Base-by-base conservation (phyloP, 2,888 invertebrate genomes). In the Itoplectis maculator region DNA sequence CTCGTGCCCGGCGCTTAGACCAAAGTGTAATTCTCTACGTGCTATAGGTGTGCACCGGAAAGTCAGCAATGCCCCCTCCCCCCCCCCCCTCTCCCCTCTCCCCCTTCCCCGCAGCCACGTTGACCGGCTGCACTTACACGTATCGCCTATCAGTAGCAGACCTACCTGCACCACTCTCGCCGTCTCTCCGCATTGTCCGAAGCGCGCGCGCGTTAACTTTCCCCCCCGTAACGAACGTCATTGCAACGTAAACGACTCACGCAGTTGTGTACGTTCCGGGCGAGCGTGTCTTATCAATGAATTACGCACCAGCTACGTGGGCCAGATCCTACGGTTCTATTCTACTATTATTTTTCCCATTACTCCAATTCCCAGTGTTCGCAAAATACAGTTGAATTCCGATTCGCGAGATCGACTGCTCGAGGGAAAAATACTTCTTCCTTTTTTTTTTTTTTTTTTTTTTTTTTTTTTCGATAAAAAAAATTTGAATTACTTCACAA, bases 371-470 rank as follows among this genome's bases (percentile, higher is more conserved):
- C n/a, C n/a, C n/a, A n/a, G n/a, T n/a, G n/a, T n/a, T n/a, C n/a
- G n/a, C n/a, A n/a, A n/a, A n/a, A n/a, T n/a, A n/a, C n/a, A n/a
- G n/a, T n/a, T n/a, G n/a, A n/a, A n/a, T n/a, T n/a, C n/a, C n/a
- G n/a, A n/a, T n/a, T n/a, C n/a, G n/a, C n/a, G n/a, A n/a, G n/a
- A n/a, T n/a, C n/a, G n/a, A n/a, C n/a, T n/a, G n/a, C n/a, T n/a
- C n/a, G n/a, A n/a, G n/a, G n/a, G n/a, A n/a, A n/a, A n/a, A 13
- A 23, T 54, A 1, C 3, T 20, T 20, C 11, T 2, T 4, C 4
- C 23, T 23, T 13, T 8, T 20, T 9, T 20, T 75, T 18, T 20
- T 76, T 69, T 73, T 81, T 84, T 83, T 76, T 51, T 51, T 18
- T n/a, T n/a, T n/a, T n/a, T n/a, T n/a, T n/a, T n/a, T n/a, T n/a